These are phyloP conservation scores for Argyrosomus regius DNA, from an alignment of 2,797 vertebrate species.

Conservation along the genomic window DNA sequence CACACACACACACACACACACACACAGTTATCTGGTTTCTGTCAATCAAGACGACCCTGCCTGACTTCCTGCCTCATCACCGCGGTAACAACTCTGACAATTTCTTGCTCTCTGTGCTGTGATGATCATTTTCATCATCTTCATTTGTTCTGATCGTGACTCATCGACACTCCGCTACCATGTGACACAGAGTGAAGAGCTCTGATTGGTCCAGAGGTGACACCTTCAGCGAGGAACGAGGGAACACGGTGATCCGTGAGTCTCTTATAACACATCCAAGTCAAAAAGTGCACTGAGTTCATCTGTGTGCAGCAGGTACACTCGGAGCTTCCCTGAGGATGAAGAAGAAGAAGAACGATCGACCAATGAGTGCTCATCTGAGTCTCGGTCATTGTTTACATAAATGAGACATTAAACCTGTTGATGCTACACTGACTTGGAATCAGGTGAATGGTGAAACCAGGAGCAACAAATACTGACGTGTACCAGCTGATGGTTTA, in stretches of 20 bases:
- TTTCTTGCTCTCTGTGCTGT: not conserved
- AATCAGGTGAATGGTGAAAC: too few species aligned
- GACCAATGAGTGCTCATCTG: too few species aligned
- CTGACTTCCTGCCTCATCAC: conserved; percentile 43
- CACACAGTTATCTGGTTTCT: conserved; percentile 17
- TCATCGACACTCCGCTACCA: conserved; percentile 31
- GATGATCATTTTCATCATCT: conserved; percentile 3
- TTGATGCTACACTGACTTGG: too few species aligned
- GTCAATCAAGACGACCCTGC: conserved; percentile 24
- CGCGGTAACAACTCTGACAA: conserved; percentile 15
- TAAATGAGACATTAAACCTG: too few species aligned
- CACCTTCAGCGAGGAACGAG: not conserved
- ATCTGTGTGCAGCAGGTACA: too few species aligned
- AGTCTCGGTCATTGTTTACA: too few species aligned
- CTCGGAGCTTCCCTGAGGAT: too few species aligned
- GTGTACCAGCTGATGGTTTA: too few species aligned
- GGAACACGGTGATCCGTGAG: conserved; percentile 3
- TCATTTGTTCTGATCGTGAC: conserved; percentile 33
- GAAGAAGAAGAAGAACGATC: too few species aligned
- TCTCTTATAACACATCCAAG: too few species aligned
- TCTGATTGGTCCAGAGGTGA: conserved; percentile 39
- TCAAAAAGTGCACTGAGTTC: too few species aligned
- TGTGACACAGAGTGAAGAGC: not conserved
- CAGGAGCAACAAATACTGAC: too few species aligned
- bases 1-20: not conserved